These are phyloP conservation scores for Adelognathus sp. DNA, from an alignment of 2,888 invertebrate species.

Conservation along the genomic window DNA sequence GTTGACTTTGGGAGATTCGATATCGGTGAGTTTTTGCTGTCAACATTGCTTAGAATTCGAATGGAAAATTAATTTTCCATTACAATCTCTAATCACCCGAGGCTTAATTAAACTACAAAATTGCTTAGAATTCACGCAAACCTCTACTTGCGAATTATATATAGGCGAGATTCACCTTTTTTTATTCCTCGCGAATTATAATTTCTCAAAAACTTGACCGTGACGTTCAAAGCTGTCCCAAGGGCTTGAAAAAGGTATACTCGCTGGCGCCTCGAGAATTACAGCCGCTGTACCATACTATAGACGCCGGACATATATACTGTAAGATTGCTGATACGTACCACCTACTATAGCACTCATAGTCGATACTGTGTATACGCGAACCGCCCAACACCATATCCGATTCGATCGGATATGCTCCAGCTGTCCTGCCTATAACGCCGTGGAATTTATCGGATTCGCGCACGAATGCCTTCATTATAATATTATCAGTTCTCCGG, in stretches of 20 bases:
- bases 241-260: constrained; percentile 18
- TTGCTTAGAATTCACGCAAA: too few relatives aligned
- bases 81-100: too few relatives aligned
- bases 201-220: constrained; percentile 10
- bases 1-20: too few relatives aligned
- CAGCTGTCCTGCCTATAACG: neutral
- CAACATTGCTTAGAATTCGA: too few relatives aligned
- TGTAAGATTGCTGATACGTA: constrained; percentile 12
- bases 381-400: constrained; percentile 10
- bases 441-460: constrained; percentile 31
- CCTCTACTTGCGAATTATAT: too few relatives aligned
- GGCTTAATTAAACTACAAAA: too few relatives aligned
- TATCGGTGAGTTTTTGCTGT: too few relatives aligned
- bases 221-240: constrained; percentile 3
- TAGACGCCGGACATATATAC: neutral
- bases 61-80: too few relatives aligned
- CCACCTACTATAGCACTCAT: neutral
- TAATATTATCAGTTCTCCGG: constrained; percentile 32
- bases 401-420: constrained; percentile 29
- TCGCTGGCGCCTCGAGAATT: constrained; percentile 44
- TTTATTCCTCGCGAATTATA: too few relatives aligned
- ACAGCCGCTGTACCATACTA: constrained; percentile 8
- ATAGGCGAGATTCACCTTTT: constrained; percentile 9
- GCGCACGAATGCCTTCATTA: constrained; percentile 48
- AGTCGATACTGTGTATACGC: constrained; percentile 16